Percentiles rank a stretch among this genome's conserved stretches.
Conservation (phyloP, 2,113 vertebrate genomes). For the Anthoscopus minutus region DNA sequence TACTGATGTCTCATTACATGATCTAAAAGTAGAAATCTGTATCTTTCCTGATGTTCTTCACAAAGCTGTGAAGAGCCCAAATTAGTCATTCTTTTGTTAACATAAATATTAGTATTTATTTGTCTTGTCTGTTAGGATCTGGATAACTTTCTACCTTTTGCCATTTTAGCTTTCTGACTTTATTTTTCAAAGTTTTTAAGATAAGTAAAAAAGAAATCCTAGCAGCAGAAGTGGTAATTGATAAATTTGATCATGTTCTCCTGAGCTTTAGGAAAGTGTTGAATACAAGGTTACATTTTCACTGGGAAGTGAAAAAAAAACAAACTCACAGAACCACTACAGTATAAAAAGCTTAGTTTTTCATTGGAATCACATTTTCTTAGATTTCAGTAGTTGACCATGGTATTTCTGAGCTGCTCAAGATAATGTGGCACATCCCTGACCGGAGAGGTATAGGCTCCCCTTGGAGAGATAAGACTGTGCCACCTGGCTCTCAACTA, state of each 20-base stretch:
- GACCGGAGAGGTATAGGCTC: not conserved
- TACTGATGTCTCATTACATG: not conserved
- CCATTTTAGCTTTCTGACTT: not conserved
- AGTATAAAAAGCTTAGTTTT: not conserved
- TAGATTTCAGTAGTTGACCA: not conserved
- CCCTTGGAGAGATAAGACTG: not conserved
- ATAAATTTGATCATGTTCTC: not conserved
- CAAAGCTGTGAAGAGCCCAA: not conserved
- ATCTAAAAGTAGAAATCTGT: not conserved
- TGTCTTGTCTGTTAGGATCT: not conserved
- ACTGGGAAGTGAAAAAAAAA: not conserved
- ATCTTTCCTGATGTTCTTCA: not conserved
- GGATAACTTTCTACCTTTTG: not conserved
- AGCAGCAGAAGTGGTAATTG: not conserved
- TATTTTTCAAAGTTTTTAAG: not conserved
- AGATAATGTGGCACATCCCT: not conserved
- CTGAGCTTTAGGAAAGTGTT: not conserved
- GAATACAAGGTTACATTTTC: not conserved
- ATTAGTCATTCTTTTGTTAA: not conserved
- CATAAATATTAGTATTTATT: not conserved
- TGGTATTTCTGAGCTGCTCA: not conserved
- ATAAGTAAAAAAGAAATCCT: not conserved
- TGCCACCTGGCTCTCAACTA: not conserved
- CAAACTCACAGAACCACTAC: not conserved
- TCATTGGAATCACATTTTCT: not conserved